Conservation (phyloP, 2,888 invertebrate species). For the Sarcophaga caerulescens region DNA sequence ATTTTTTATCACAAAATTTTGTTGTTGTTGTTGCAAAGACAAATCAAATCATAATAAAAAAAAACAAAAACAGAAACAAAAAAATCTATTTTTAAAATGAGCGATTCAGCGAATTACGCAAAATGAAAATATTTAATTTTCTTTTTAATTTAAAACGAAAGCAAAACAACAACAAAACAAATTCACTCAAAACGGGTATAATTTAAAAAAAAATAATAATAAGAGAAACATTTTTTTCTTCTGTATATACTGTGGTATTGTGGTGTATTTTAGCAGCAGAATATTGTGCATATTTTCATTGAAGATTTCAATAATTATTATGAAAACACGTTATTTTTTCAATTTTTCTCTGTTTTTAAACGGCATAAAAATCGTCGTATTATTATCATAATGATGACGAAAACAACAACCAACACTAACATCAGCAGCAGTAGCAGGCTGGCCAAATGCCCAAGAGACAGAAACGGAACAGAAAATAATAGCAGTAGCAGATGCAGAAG, state of each 20-base stretch:
- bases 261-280: background rate
- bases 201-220: constrained; percentile 70
- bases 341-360: background rate
- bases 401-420: constrained; percentile 39
- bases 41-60: constrained; percentile 72
- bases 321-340: constrained; percentile 52
- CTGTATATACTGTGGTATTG: no score
- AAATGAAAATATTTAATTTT: constrained; percentile 73
- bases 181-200: constrained; percentile 75
- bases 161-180: background rate
- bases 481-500: background rate
- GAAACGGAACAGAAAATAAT: constrained; percentile 19
- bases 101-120: constrained; percentile 78
- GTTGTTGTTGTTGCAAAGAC: constrained; percentile 72
- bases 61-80: constrained; percentile 17
- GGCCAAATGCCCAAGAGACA: constrained; percentile 55
- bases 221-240: background rate
- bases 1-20: constrained; percentile 70
- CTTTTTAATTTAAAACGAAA: background rate
- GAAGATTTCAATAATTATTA: constrained; percentile 38
- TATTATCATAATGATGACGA: constrained; percentile 51
- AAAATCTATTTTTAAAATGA: constrained; percentile 77
- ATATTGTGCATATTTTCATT: constrained; percentile 39
- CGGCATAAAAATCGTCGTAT: constrained; percentile 1
- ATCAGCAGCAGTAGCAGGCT: constrained; percentile 21